These are phyloP conservation scores for Monochamus alternatus DNA, from an alignment of 2,888 invertebrate species.

Conservation along the genomic window DNA sequence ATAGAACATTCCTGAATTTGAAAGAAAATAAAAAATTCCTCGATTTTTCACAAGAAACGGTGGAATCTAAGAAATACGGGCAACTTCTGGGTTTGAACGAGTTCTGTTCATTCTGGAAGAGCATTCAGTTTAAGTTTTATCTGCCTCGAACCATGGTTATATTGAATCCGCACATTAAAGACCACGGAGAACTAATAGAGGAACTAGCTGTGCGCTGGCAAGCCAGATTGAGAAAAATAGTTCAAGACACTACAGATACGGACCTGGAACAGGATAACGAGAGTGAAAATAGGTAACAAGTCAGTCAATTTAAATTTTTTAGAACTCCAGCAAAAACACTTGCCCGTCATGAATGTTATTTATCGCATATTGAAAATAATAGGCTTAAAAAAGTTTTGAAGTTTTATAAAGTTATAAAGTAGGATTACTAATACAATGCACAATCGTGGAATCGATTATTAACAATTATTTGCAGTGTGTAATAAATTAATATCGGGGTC, in stretches of 20 bases:
- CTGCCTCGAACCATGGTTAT: conserved; percentile 75
- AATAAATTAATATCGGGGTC: too few species aligned
- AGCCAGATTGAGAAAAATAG: conserved; percentile 58
- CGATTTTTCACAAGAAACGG: conserved; percentile 27
- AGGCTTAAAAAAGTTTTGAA: too few species aligned
- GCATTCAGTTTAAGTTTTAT: conserved; percentile 68
- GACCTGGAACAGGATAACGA: conserved; percentile 41
- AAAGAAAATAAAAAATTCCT: conserved; percentile 29
- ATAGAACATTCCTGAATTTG: conserved; percentile 45
- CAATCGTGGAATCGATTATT: too few species aligned
- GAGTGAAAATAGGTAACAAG: conserved; percentile 29
- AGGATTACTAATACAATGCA: too few species aligned
- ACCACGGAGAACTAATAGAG: conserved; percentile 70
- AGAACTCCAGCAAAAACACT: too few species aligned
- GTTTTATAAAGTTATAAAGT: too few species aligned
- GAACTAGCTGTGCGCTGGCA: conserved; percentile 69
- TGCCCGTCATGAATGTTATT: too few species aligned
- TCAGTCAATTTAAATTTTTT: background rate
- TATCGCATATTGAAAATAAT: too few species aligned
- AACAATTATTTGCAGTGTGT: too few species aligned
- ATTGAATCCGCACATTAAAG: conserved; percentile 72
- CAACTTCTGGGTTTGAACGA: conserved; percentile 57
- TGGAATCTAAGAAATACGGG: conserved; percentile 52
- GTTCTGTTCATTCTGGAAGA: conserved; percentile 47
- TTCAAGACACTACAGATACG: conserved; percentile 44